Evolutionary conservation across 1,140 invertebrate species (phyloP).

Genomic region (Tetramorium alpestre): DNA sequence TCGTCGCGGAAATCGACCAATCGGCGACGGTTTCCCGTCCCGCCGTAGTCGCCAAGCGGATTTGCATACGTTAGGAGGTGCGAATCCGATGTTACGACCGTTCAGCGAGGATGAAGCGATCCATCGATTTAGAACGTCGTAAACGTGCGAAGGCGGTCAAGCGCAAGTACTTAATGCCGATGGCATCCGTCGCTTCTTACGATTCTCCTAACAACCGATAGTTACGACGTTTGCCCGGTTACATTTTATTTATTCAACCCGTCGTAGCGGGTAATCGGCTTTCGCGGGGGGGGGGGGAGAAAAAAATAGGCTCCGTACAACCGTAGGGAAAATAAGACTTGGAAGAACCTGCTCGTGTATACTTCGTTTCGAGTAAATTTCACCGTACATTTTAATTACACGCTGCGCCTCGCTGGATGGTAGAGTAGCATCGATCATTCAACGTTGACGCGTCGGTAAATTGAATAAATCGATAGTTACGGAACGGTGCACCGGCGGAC

Average conservation of each 20-base stretch:
- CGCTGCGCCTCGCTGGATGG: background rate
- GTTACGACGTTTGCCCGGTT: conserved; percentile 18
- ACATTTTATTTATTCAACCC: conserved; percentile 31
- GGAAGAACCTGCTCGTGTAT: background rate
- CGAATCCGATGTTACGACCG: conserved; percentile 34
- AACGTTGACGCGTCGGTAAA: conserved; percentile 28
- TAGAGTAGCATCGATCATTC: conserved; percentile 17
- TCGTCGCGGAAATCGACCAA: conserved; percentile 44
- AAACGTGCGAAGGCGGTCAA: conserved; percentile 48
- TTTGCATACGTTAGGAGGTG: conserved; percentile 53
- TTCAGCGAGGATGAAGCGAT: conserved; percentile 17
- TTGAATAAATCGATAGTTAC: conserved; percentile 46
- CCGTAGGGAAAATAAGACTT: background rate
- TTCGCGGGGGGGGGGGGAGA: background rate
- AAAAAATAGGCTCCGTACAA: background rate
- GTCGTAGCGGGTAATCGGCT: background rate
- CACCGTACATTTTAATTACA: conserved; percentile 38
- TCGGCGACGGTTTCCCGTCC: conserved; percentile 46
- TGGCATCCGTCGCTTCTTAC: background rate
- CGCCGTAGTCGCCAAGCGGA: conserved; percentile 31
- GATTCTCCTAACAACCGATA: conserved; percentile 17
- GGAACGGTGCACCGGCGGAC: background rate
- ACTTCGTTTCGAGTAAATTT: conserved; percentile 11
- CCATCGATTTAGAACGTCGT: conserved; percentile 49
- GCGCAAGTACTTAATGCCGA: conserved; percentile 4